phyloP scores from a whole-genome alignment of 2,888 invertebrate genomes.

The Euzophera pinguis region DNA sequence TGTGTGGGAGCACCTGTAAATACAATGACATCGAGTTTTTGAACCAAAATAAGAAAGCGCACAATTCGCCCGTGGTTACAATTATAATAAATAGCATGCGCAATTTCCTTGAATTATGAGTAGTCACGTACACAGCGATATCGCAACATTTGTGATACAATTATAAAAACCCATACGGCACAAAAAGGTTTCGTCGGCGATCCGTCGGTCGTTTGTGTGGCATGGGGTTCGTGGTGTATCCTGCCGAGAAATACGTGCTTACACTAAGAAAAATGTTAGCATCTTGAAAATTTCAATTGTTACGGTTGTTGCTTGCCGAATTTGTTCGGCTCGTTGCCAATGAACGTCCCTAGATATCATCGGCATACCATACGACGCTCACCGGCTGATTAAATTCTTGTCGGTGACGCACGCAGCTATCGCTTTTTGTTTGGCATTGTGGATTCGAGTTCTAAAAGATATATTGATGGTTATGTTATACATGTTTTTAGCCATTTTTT shows the following conservation, averaged over 20 bases:
- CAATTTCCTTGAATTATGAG: slow-evolving; percentile 21
- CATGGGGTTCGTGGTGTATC: slow-evolving; percentile 48
- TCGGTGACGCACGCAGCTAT: slow-evolving; percentile 43
- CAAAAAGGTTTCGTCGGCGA: no score
- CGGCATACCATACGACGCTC: slow-evolving; percentile 62
- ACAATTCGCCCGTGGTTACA: background rate
- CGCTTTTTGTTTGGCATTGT: slow-evolving; percentile 45
- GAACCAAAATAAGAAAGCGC: no score
- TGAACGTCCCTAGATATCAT: slow-evolving; percentile 67
- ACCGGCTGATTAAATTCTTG: slow-evolving; percentile 73
- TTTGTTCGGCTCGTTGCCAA: slow-evolving; percentile 63
- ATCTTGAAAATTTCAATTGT: slow-evolving; percentile 77
- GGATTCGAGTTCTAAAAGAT: slow-evolving; percentile 13
- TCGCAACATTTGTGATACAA: slow-evolving; percentile 52
- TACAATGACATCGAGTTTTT: no score
- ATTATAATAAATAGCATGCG: slow-evolving; percentile 18
- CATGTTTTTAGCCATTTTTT: background rate
- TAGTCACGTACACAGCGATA: slow-evolving; percentile 51
- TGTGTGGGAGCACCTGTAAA: no score
- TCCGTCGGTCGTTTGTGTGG: slow-evolving; percentile 55
- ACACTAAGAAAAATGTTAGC: slow-evolving; percentile 66
- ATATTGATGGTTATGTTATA: background rate
- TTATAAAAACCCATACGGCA: slow-evolving; percentile 55
- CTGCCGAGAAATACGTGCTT: slow-evolving; percentile 64
- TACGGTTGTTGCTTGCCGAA: slow-evolving; percentile 66